A percentile compares a stretch with the other conserved stretches of the same genome.
Evolutionary conservation across 2,888 invertebrate species (phyloP).

Genomic region (Lasioglossum morio): DNA sequence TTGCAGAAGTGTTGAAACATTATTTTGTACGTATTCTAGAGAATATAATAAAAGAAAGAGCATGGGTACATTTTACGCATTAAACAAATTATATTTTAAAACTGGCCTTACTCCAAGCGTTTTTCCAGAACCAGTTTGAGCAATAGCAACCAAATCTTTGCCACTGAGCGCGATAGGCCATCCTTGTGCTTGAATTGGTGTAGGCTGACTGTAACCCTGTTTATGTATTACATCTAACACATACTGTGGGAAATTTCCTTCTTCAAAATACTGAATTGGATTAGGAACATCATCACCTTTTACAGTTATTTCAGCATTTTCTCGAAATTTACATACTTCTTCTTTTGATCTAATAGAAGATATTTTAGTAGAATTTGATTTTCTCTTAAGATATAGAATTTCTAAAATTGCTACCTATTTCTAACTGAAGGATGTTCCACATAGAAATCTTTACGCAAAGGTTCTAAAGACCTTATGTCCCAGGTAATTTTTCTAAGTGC

Average conservation of each 20-base stretch:
- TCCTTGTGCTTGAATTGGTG: slow-evolving; percentile 89
- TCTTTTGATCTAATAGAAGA: slow-evolving; percentile 73
- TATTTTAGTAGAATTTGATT: not conserved
- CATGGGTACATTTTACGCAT: slow-evolving; percentile 27
- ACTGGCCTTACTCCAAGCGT: slow-evolving; percentile 84
- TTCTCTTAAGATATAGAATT: not conserved
- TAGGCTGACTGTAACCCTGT: slow-evolving; percentile 86
- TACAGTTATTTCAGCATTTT: slow-evolving; percentile 80
- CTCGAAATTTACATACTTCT: slow-evolving; percentile 77
- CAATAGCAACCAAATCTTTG: slow-evolving; percentile 89
- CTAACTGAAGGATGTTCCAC: slow-evolving; percentile 89
- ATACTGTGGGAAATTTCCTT: slow-evolving; percentile 81
- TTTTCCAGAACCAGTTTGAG: slow-evolving; percentile 88
- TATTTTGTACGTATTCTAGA: not conserved
- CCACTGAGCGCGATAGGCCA: slow-evolving; percentile 89
- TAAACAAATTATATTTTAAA: slow-evolving; percentile 33
- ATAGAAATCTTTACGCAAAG: slow-evolving; percentile 93
- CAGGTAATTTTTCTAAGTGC: slow-evolving; percentile 86
- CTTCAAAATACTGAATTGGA: slow-evolving; percentile 81
- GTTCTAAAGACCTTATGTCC: slow-evolving; percentile 87
- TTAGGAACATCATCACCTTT: slow-evolving; percentile 81
- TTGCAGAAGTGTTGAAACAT: not conserved
- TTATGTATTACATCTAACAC: slow-evolving; percentile 81
- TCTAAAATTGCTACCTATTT: slow-evolving; percentile 82
- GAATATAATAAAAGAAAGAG: slow-evolving; percentile 21